Percentiles rank a stretch among this genome's conserved stretches.
phyloP scores from a whole-genome alignment of 2,888 invertebrate genomes.

The Brachylomia viminalis region DNA sequence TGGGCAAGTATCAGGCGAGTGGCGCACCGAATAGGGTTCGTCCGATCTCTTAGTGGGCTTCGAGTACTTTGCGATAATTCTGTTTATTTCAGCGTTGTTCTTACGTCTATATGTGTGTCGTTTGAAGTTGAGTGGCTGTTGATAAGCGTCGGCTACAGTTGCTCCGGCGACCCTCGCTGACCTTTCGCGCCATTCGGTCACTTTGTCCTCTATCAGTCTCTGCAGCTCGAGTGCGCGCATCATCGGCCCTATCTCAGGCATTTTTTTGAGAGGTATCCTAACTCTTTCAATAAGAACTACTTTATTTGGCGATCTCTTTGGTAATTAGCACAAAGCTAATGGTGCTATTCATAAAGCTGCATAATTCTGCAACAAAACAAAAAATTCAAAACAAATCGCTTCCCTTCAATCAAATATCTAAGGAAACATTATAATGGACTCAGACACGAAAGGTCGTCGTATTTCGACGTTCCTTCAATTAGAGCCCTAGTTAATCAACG shows the following conservation, averaged over 20 bases:
- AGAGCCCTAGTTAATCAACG: constrained; percentile 53
- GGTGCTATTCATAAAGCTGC: constrained; percentile 33
- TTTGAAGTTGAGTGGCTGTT: constrained; percentile 88
- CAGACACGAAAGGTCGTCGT: constrained; percentile 59
- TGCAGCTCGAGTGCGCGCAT: constrained; percentile 89
- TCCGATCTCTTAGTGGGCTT: constrained; percentile 84
- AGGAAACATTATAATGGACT: constrained; percentile 52
- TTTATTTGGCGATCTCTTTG: constrained; percentile 68
- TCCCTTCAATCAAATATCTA: constrained; percentile 40
- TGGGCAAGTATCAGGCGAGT: constrained; percentile 76
- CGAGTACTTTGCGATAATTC: constrained; percentile 90
- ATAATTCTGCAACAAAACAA: constrained; percentile 61
- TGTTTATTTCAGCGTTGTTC: constrained; percentile 89
- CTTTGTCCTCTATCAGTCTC: constrained; percentile 89
- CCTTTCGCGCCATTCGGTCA: constrained; percentile 89
- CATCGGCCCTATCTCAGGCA: constrained; percentile 88
- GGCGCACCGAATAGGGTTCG: constrained; percentile 77
- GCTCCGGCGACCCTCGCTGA: constrained; percentile 87
- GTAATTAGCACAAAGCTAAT: constrained; percentile 58
- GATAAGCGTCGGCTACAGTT: constrained; percentile 88
- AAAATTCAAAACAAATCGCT: constrained; percentile 40
- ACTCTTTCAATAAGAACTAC: constrained; percentile 54
- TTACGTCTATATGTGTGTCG: constrained; percentile 88
- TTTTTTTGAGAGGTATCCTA: constrained; percentile 71
- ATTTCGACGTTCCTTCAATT: constrained; percentile 62